These are phyloP conservation scores for Acestrorhynchus altus DNA, from an alignment of 2,797 vertebrate species.

Conservation along the genomic window DNA sequence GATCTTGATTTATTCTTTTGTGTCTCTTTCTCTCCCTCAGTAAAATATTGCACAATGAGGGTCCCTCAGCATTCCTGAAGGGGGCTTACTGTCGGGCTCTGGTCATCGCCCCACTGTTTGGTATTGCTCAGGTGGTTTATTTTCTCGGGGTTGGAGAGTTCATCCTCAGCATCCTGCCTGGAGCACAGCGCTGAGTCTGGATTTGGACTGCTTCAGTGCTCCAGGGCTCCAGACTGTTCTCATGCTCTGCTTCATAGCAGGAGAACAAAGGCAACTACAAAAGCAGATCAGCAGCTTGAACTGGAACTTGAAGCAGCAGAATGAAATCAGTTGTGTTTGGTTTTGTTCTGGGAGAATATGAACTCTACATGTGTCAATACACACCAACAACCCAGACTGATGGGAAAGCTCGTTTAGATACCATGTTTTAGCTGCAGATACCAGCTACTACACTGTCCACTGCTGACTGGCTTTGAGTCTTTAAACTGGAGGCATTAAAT, in stretches of 20 bases:
- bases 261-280: too few species aligned
- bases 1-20: too few species aligned
- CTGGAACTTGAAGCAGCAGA: neutral
- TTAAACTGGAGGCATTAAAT: too few species aligned
- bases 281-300: neutral
- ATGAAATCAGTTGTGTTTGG: neutral
- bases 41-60: constrained; percentile 90
- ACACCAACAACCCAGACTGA: too few species aligned
- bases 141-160: constrained; percentile 91
- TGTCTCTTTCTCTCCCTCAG: constrained; percentile 54
- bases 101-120: constrained; percentile 68
- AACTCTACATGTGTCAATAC: too few species aligned
- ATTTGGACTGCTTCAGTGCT: neutral
- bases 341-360: too few species aligned
- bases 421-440: too few species aligned
- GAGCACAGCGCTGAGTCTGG: constrained; percentile 19
- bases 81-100: constrained; percentile 94
- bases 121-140: constrained; percentile 96
- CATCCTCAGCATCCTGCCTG: constrained; percentile 27
- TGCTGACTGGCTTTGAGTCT: too few species aligned
- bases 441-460: too few species aligned
- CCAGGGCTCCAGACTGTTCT: neutral
- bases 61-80: constrained; percentile 91
- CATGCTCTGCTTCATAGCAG: neutral
- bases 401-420: too few species aligned